Evolutionary conservation across 2,888 invertebrate genomes (phyloP).

Genomic region (Corbicula japonica): DNA sequence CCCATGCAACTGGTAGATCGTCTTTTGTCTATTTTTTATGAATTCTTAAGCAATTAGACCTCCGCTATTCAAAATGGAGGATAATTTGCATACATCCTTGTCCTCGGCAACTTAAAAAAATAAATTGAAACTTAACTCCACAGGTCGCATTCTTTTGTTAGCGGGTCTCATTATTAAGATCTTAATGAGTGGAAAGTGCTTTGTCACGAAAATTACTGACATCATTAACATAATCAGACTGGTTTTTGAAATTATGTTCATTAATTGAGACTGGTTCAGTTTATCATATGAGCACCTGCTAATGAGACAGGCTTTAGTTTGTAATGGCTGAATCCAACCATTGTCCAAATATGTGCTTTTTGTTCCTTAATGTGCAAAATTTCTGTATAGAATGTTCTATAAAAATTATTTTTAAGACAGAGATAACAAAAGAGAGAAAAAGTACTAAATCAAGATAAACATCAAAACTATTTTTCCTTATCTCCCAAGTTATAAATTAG

Average conservation of each 20-base stretch:
- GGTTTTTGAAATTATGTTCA: conserved; percentile 40
- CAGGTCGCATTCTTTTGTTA: conserved; percentile 57
- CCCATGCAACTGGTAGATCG: conserved; percentile 25
- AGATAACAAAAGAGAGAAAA: too few species aligned
- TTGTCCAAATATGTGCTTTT: too few species aligned
- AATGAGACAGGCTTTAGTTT: conserved; percentile 9
- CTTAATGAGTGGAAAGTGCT: conserved; percentile 63
- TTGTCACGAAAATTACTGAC: conserved; percentile 54
- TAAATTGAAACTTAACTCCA: conserved; percentile 52
- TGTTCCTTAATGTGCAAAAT: too few species aligned
- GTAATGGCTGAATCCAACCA: not conserved
- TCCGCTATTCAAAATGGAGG: conserved; percentile 11
- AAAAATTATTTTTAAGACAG: too few species aligned
- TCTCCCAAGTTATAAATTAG: too few species aligned
- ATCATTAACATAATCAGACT: conserved; percentile 55
- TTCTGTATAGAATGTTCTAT: too few species aligned
- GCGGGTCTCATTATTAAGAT: conserved; percentile 47
- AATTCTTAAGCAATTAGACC: conserved; percentile 54
- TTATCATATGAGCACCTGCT: conserved; percentile 43
- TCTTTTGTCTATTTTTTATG: conserved; percentile 49
- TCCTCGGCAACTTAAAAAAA: conserved; percentile 35
- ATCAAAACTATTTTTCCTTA: too few species aligned
- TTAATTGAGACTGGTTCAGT: conserved; percentile 24
- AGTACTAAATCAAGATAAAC: too few species aligned
- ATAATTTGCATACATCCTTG: conserved; percentile 55